Conservation (phyloP, 2,797 vertebrate species). For the Cynodonichthys magdalenae region DNA sequence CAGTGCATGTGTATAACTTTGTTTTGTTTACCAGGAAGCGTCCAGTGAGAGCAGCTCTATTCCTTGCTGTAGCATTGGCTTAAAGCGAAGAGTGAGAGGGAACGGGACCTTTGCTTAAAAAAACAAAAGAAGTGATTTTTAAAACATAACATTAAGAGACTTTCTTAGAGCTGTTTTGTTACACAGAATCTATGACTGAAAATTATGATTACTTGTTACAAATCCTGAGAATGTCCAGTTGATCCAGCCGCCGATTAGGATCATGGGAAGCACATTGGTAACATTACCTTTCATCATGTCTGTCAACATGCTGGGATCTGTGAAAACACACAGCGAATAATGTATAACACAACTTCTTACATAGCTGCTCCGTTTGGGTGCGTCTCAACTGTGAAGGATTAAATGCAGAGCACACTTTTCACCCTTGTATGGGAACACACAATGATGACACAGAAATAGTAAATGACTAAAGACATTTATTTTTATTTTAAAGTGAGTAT, state of each 20-base stretch:
- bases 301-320: slow-evolving; percentile 98
- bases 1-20: background rate
- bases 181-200: background rate
- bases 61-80: slow-evolving; percentile 98
- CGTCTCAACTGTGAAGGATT: too few relatives aligned
- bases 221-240: slow-evolving; percentile 99
- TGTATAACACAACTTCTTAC: background rate
- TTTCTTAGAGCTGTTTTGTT: background rate
- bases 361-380: too few relatives aligned
- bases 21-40: slow-evolving; percentile 91
- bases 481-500: too few relatives aligned
- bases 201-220: slow-evolving; percentile 89
- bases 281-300: slow-evolving; percentile 99
- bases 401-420: too few relatives aligned
- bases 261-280: slow-evolving; percentile 98
- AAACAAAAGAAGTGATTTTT: slow-evolving; percentile 4
- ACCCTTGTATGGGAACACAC: too few relatives aligned
- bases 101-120: slow-evolving; percentile 94
- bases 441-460: too few relatives aligned
- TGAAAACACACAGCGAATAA: slow-evolving; percentile 8
- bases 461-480: too few relatives aligned
- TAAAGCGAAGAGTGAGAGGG: slow-evolving; percentile 96
- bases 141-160: background rate
- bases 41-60: slow-evolving; percentile 97
- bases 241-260: slow-evolving; percentile 99